Conservation (phyloP, 2,888 invertebrate species). For the Ennomos erosarius region DNA sequence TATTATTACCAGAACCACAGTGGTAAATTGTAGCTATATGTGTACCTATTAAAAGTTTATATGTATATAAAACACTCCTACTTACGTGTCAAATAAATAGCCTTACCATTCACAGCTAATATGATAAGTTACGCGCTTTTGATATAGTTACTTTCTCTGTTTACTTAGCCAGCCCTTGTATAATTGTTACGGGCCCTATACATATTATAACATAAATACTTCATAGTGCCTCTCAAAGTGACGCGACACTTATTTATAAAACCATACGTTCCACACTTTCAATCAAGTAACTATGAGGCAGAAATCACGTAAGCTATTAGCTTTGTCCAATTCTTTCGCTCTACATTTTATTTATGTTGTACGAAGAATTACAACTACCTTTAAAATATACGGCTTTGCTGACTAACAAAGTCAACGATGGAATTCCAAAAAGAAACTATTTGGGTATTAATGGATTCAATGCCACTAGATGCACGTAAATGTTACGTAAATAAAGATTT, state of each 20-base stretch:
- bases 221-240: conserved; percentile 18
- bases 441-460: conserved; percentile 23
- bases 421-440: conserved; percentile 22
- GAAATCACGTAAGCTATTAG: conserved; percentile 25
- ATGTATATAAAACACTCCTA: no score
- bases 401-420: conserved; percentile 13
- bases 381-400: conserved; percentile 18
- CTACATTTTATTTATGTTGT: conserved; percentile 20
- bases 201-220: conserved; percentile 14
- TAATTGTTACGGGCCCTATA: no score
- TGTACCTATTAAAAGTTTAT: no score
- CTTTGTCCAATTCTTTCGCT: conserved; percentile 20
- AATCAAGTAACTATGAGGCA: conserved; percentile 24
- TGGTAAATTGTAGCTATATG: no score
- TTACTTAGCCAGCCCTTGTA: conserved; percentile 25
- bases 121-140: no score
- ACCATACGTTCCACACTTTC: conserved; percentile 12
- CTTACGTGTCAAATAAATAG: no score
- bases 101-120: no score
- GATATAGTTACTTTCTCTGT: conserved; percentile 37
- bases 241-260: conserved; percentile 9
- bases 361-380: conserved; percentile 10
- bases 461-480: conserved; percentile 22
- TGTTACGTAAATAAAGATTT: conserved; percentile 22
- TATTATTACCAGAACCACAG: no score